These are phyloP conservation scores for Corythornis vintsioides DNA, from an alignment of 2,113 vertebrate genomes.

Conservation along the genomic window DNA sequence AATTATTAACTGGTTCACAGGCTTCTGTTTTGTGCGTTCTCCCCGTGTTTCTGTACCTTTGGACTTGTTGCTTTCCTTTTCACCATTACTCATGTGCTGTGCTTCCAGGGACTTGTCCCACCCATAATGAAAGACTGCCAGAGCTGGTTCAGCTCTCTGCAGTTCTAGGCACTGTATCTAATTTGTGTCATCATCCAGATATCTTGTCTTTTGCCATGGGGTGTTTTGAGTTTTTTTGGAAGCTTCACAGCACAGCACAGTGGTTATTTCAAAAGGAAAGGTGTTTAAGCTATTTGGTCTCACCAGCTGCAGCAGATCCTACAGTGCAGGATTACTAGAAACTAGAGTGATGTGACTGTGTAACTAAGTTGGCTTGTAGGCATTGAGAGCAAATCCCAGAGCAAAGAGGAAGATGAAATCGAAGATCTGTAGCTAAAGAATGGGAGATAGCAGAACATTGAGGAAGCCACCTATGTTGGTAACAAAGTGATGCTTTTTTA, in stretches of 20 bases:
- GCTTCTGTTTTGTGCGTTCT: neutral
- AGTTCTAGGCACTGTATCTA: neutral
- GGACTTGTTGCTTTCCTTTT: neutral
- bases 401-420: neutral
- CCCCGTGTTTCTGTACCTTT: neutral
- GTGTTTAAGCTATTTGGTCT: neutral
- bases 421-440: neutral
- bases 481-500: neutral
- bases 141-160: neutral
- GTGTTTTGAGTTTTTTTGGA: neutral
- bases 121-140: neutral
- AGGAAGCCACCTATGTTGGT: too few relatives aligned
- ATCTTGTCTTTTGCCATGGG: neutral
- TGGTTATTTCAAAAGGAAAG: neutral
- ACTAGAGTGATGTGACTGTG: neutral
- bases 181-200: neutral
- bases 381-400: neutral
- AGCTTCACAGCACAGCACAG: neutral
- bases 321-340: neutral
- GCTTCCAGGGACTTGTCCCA: neutral
- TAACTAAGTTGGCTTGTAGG: neutral
- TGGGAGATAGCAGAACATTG: neutral
- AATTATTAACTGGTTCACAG: fast-evolving
- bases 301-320: neutral
- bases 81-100: neutral